These are phyloP conservation scores for Pristionchus japonicus DNA, from an alignment of 2,888 invertebrate species.

Conservation along the genomic window DNA sequence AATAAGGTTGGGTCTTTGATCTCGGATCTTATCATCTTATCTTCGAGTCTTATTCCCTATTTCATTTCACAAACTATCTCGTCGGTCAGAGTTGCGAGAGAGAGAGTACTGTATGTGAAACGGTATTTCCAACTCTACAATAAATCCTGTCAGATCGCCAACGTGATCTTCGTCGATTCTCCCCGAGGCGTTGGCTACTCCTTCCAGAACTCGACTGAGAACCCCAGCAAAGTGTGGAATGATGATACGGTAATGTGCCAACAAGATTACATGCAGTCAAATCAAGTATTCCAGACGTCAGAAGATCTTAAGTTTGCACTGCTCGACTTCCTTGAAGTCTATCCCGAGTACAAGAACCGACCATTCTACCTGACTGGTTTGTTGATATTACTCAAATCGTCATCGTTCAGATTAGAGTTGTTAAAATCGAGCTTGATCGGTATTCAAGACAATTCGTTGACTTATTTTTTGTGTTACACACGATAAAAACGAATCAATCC, in stretches of 20 bases:
- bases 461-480: neutral
- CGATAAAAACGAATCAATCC: neutral
- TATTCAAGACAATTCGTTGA: no score
- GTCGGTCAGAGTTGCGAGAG: no score
- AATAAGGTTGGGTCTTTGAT: conserved; percentile 72
- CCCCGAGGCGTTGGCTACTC: conserved; percentile 79
- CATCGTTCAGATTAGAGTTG: no score
- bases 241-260: conserved; percentile 53
- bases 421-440: no score
- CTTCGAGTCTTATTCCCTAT: neutral
- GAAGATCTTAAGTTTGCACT: conserved; percentile 77
- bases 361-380: conserved; percentile 76
- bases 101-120: neutral
- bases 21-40: no score
- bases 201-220: conserved; percentile 57
- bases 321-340: conserved; percentile 77
- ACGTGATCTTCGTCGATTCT: conserved; percentile 78
- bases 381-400: no score
- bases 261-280: neutral
- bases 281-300: conserved; percentile 73
- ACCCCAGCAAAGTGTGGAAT: conserved; percentile 57
- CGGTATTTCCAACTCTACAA: no score
- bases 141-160: conserved; percentile 75
- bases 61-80: neutral
- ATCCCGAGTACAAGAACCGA: conserved; percentile 76